These are phyloP conservation scores for Leucosticte australis DNA, from an alignment of 2,113 vertebrate species.

Conservation along the genomic window DNA sequence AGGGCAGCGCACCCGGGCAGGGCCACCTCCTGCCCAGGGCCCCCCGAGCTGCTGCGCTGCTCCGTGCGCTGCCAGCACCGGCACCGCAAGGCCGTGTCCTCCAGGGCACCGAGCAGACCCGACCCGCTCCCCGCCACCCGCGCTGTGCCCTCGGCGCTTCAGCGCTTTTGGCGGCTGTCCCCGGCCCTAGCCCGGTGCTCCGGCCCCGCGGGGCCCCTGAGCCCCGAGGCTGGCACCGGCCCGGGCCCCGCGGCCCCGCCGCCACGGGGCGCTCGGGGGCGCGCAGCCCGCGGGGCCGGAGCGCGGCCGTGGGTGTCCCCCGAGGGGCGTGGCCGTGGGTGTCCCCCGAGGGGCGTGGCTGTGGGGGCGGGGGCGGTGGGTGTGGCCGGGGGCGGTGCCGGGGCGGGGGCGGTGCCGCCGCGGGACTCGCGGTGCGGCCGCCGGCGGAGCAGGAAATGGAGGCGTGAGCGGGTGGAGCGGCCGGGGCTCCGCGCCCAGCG, in stretches of 20 bases:
- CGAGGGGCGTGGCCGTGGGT: too few relatives aligned
- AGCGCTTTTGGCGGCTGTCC: background rate
- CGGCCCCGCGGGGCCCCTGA: background rate
- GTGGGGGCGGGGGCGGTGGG: background rate
- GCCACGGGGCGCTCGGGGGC: background rate
- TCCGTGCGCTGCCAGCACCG: background rate
- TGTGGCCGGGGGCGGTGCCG: background rate
- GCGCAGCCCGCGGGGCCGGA: background rate
- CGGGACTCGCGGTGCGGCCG: too few relatives aligned
- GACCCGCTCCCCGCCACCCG: background rate
- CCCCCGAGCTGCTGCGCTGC: too few relatives aligned
- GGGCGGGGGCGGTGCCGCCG: too few relatives aligned
- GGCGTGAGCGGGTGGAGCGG: too few relatives aligned
- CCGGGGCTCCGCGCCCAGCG: too few relatives aligned
- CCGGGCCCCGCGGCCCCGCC: background rate
- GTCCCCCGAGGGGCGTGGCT: background rate
- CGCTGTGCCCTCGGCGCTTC: background rate
- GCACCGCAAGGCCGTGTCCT: background rate
- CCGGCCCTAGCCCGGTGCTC: accelerated
- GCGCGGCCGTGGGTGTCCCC: background rate
- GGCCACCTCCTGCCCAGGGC: background rate
- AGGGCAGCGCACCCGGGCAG: background rate
- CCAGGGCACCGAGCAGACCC: background rate
- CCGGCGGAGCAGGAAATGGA: too few relatives aligned
- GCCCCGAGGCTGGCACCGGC: accelerated